Evolutionary conservation across 2,113 vertebrate species (phyloP).

Genomic region (Zootoca vivipara): DNA sequence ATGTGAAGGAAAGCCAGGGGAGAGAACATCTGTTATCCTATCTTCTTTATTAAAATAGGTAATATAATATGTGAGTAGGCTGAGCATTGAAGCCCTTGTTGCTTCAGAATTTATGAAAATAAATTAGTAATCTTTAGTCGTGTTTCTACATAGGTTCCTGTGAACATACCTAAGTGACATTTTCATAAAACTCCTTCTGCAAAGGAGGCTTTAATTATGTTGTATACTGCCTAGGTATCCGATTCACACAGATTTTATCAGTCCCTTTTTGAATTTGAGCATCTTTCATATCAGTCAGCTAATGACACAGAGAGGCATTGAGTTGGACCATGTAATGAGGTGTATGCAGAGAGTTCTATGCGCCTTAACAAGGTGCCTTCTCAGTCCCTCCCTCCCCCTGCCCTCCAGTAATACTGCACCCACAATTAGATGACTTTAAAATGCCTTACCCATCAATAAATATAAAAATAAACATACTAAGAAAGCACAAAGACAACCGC

Average conservation of each 20-base stretch:
- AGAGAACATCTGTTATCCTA: slow-evolving; percentile 13
- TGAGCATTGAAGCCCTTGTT: slow-evolving; percentile 4
- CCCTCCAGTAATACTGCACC: background rate
- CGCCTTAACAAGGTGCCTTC: too few relatives aligned
- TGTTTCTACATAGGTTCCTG: background rate
- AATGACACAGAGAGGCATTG: background rate
- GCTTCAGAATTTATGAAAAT: background rate
- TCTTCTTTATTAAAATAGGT: slow-evolving; percentile 1
- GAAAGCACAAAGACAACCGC: background rate
- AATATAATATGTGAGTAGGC: background rate
- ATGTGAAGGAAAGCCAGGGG: background rate
- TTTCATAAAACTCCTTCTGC: background rate
- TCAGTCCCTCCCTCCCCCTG: too few relatives aligned
- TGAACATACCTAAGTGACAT: background rate
- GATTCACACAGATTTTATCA: fast-evolving
- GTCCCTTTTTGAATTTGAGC: background rate
- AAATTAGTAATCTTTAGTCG: slow-evolving; percentile 1
- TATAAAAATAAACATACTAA: background rate
- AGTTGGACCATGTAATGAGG: background rate
- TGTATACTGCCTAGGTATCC: background rate
- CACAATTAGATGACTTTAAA: background rate
- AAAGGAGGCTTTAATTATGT: background rate
- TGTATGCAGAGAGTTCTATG: background rate
- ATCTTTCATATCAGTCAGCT: background rate
- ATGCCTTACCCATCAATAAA: background rate